Conservation (phyloP, 2,113 vertebrate genomes). For the Synodontis membranacea region DNA sequence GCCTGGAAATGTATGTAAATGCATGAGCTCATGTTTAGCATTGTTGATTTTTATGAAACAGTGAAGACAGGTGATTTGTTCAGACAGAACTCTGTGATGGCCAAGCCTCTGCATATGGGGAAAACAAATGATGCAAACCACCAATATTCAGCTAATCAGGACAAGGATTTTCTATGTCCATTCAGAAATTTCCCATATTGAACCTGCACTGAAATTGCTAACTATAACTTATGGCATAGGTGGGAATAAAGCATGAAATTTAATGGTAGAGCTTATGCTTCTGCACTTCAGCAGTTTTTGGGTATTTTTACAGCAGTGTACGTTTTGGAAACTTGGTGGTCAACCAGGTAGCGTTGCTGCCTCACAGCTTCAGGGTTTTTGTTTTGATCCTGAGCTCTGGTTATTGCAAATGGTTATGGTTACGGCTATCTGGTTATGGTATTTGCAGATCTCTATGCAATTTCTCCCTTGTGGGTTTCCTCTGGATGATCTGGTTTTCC, state of each 20-base stretch:
- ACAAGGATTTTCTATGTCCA: background rate
- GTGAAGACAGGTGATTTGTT: background rate
- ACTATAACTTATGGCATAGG: background rate
- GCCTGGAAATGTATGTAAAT: background rate
- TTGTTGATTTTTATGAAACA: background rate
- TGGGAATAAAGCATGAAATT: background rate
- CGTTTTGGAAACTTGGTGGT: background rate
- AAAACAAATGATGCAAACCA: background rate
- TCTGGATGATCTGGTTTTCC: background rate
- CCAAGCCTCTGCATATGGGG: background rate
- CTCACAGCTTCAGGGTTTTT: background rate
- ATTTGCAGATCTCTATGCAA: background rate
- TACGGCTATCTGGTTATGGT: too few relatives aligned
- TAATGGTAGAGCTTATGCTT: background rate
- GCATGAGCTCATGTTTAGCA: background rate
- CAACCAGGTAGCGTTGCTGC: too few relatives aligned
- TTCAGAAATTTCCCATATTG: background rate
- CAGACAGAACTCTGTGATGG: background rate
- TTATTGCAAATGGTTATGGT: too few relatives aligned
- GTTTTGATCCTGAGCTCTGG: background rate
- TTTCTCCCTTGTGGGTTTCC: background rate
- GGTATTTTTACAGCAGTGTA: too few relatives aligned
- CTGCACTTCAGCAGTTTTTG: background rate
- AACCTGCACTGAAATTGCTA: background rate
- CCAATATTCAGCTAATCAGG: background rate